phyloP scores from a whole-genome alignment of 2,888 invertebrate genomes.

The Himalopsyche anomala region DNA sequence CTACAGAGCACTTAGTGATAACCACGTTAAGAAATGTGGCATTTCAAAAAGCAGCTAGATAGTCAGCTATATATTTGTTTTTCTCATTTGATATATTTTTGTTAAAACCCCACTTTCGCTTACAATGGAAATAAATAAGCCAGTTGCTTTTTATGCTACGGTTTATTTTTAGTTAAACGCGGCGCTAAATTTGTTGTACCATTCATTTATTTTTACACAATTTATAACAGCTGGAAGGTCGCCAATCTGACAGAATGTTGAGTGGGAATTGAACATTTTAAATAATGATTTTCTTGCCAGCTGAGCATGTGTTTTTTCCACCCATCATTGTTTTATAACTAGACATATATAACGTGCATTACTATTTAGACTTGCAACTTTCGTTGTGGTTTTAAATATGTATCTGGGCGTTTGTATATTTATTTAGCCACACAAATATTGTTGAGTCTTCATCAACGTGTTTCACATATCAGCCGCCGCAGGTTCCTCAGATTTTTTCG shows the following conservation, averaged over 20 bases:
- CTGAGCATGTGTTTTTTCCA: slow-evolving; percentile 39
- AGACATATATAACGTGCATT: not conserved
- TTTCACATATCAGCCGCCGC: no score
- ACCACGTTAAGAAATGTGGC: no score
- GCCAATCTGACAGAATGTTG: slow-evolving; percentile 37
- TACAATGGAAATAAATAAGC: slow-evolving; percentile 1
- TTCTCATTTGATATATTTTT: no score
- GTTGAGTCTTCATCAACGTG: no score
- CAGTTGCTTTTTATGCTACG: not conserved
- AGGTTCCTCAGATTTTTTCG: no score
- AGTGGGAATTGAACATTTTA: slow-evolving; percentile 38
- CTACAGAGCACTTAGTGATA: not conserved
- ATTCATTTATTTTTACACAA: slow-evolving; percentile 38
- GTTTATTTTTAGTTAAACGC: slow-evolving; percentile 17
- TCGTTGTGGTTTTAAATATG: not conserved
- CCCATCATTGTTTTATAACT: slow-evolving; percentile 40
- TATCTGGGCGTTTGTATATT: no score
- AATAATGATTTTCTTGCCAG: slow-evolving; percentile 35
- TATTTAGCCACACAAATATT: no score
- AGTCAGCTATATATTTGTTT: no score
- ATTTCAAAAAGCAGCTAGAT: no score
- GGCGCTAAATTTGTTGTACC: slow-evolving; percentile 32
- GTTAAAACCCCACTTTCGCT: not conserved
- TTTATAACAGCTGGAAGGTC: slow-evolving; percentile 42
- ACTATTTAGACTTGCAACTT: not conserved